Conservation (phyloP, 2,888 invertebrate genomes). For the Brachyptera risi region DNA sequence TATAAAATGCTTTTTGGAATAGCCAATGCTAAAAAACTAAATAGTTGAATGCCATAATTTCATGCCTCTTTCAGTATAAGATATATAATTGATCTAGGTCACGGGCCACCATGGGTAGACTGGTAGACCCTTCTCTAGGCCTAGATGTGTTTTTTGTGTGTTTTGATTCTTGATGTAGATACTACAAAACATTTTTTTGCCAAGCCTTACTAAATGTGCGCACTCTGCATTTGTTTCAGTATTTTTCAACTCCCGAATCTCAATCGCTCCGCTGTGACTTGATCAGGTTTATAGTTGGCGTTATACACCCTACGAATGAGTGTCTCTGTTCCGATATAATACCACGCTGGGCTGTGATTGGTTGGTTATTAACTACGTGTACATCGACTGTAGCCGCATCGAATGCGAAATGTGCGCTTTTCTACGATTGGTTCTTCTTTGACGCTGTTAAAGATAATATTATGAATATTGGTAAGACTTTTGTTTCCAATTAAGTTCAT, state of each 20-base stretch:
- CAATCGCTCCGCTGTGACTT: slow-evolving; percentile 88
- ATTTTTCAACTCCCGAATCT: slow-evolving; percentile 85
- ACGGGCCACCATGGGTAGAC: too few species aligned
- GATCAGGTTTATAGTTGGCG: slow-evolving; percentile 89
- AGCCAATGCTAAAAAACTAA: too few species aligned
- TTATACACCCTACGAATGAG: slow-evolving; percentile 91
- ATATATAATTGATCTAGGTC: too few species aligned
- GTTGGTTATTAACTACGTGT: slow-evolving; percentile 88
- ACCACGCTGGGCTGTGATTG: slow-evolving; percentile 92
- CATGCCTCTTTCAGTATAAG: too few species aligned
- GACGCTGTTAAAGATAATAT: slow-evolving; percentile 89
- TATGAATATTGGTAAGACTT: slow-evolving; percentile 78
- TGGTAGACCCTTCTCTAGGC: too few species aligned
- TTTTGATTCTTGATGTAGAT: background rate
- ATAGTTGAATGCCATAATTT: too few species aligned
- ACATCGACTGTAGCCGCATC: slow-evolving; percentile 85
- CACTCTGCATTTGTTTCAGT: slow-evolving; percentile 51
- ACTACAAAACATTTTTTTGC: background rate
- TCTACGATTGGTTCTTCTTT: slow-evolving; percentile 92
- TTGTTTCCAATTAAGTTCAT: too few species aligned
- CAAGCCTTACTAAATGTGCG: background rate
- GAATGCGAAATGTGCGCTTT: slow-evolving; percentile 85
- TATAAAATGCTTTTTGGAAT: too few species aligned
- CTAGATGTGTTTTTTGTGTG: background rate
- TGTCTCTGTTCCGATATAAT: slow-evolving; percentile 90